A percentile compares a stretch with the other conserved stretches of the same genome.
These are phyloP conservation scores for Drosophila setifemur DNA, from an alignment of 1,140 invertebrate genomes.

Conservation along the genomic window DNA sequence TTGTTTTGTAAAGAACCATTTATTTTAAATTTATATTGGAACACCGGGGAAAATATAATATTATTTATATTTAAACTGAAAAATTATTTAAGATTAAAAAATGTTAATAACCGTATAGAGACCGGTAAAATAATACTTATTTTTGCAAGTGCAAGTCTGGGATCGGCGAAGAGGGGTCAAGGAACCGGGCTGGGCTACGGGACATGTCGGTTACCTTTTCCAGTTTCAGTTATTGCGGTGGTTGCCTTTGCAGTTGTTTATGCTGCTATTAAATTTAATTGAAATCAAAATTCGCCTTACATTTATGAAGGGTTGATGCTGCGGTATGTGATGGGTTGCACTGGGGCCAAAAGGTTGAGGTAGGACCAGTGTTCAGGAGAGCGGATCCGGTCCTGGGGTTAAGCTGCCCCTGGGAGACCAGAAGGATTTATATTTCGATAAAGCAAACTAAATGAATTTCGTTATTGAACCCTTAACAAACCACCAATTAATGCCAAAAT, in stretches of 20 bases:
- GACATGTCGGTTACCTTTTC: constrained; percentile 27
- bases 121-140: not conserved
- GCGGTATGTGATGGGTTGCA: constrained; percentile 9
- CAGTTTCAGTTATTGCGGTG: constrained; percentile 26
- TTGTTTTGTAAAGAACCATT: too few relatives aligned
- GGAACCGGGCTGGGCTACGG: constrained; percentile 49
- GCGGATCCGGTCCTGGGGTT: not conserved
- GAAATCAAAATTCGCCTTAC: constrained; percentile 66
- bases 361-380: constrained; percentile 13
- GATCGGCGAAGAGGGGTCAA: constrained; percentile 50
- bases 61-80: too few relatives aligned
- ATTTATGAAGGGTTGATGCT: constrained; percentile 50
- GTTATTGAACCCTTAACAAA: too few relatives aligned
- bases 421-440: too few relatives aligned
- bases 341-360: constrained; percentile 36
- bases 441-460: too few relatives aligned
- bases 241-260: constrained; percentile 52
- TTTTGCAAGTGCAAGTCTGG: not conserved
- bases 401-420: too few relatives aligned
- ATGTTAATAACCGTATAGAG: not conserved
- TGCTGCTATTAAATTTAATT: constrained; percentile 79
- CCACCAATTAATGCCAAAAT: too few relatives aligned
- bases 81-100: too few relatives aligned
- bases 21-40: too few relatives aligned
- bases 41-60: too few relatives aligned